Conservation (phyloP, 2,113 vertebrate species). For the Herpetotheres cachinnans region DNA sequence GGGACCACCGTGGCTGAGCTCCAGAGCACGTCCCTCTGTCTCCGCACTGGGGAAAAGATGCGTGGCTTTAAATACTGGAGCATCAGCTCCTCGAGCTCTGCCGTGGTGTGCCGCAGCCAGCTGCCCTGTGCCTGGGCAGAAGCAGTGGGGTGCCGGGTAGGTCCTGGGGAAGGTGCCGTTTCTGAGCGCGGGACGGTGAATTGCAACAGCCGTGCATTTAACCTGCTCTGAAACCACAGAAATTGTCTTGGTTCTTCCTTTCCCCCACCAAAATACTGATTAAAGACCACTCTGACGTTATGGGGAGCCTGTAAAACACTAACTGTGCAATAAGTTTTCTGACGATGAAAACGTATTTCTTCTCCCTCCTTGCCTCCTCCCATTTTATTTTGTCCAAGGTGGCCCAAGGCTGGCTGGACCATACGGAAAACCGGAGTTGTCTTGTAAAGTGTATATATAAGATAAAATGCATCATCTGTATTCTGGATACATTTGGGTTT, state of each 20-base stretch:
- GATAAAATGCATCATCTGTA: accelerated
- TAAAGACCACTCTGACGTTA: not conserved
- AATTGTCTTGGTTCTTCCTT: not conserved
- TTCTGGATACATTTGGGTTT: not conserved
- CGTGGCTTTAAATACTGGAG: accelerated
- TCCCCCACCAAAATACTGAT: not conserved
- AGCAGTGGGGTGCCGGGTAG: not conserved
- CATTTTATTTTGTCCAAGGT: not conserved
- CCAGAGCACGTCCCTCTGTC: not conserved
- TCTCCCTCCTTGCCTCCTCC: not conserved
- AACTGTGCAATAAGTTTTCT: not conserved
- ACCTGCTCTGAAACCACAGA: not conserved
- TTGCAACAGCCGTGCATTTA: accelerated
- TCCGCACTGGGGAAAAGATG: accelerated
- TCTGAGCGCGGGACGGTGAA: not conserved
- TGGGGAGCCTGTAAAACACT: not conserved
- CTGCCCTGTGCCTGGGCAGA: not conserved
- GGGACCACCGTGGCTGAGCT: not conserved
- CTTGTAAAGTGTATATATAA: not conserved
- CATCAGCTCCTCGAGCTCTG: accelerated
- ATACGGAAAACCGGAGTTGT: not conserved
- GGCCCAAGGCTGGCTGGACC: not conserved
- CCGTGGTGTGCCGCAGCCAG: accelerated
- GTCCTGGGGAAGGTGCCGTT: not conserved
- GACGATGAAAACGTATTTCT: not conserved